These are phyloP conservation scores for Tachypleus tridentatus DNA, from an alignment of 1,140 invertebrate species.

Conservation along the genomic window DNA sequence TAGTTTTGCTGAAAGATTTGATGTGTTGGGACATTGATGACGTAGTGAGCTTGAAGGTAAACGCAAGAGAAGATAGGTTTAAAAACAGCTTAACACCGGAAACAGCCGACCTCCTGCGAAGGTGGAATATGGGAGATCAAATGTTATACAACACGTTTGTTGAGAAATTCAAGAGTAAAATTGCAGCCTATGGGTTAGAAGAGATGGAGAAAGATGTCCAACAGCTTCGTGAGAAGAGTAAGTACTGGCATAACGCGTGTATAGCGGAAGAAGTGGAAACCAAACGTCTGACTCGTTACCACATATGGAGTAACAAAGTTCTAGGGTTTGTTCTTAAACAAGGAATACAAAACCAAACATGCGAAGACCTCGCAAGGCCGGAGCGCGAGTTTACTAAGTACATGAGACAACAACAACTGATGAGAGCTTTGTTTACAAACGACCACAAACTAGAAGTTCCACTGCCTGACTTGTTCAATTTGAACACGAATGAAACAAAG, in stretches of 20 bases:
- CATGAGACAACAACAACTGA: conserved; percentile 16
- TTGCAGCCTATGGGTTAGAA: conserved; percentile 16
- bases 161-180: conserved; percentile 15
- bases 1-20: conserved; percentile 37
- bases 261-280: conserved; percentile 15
- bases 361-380: conserved; percentile 16
- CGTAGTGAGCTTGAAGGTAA: conserved; percentile 34
- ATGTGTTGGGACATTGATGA: conserved; percentile 40
- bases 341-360: conserved; percentile 12
- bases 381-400: conserved; percentile 20
- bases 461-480: too few relatives aligned
- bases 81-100: conserved; percentile 15
- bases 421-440: not conserved
- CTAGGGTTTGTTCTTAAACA: conserved; percentile 13
- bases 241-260: conserved; percentile 18
- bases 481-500: too few relatives aligned
- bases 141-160: conserved; percentile 20
- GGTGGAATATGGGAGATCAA: conserved; percentile 21
- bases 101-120: conserved; percentile 8
- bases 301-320: conserved; percentile 18
- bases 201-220: conserved; percentile 17
- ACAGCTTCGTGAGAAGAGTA: conserved; percentile 13
- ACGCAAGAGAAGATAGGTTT: conserved; percentile 26
- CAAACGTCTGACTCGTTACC: conserved; percentile 11
- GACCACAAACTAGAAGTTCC: too few relatives aligned